These are phyloP conservation scores for Scaptomyza cyrtandrae DNA, from an alignment of 2,888 invertebrate genomes.

Conservation along the genomic window DNA sequence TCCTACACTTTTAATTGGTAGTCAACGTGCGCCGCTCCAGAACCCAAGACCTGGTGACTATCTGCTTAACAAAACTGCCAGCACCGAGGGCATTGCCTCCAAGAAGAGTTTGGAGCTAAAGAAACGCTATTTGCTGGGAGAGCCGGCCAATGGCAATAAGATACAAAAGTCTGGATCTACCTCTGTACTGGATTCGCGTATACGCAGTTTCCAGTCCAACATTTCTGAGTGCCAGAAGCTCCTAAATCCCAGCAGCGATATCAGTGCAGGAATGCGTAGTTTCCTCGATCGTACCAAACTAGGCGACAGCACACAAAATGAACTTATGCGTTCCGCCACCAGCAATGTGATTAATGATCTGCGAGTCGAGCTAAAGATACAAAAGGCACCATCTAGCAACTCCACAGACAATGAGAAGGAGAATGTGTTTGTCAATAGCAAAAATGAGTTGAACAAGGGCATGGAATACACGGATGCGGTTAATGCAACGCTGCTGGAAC, in stretches of 20 bases:
- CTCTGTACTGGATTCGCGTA: conserved; percentile 92
- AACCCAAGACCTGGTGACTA: conserved; percentile 90
- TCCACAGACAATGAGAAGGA: conserved; percentile 83
- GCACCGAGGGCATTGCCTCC: conserved; percentile 94
- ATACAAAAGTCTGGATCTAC: conserved; percentile 93
- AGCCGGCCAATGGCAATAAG: conserved; percentile 87
- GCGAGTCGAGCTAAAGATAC: conserved; percentile 82
- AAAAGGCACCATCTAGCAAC: conserved; percentile 77
- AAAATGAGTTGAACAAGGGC: conserved; percentile 84
- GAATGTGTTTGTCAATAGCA: conserved; percentile 83
- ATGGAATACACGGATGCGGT: conserved; percentile 83
- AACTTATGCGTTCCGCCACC: conserved; percentile 76
- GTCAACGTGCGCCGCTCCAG: conserved; percentile 84
- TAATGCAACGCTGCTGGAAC: conserved; percentile 82
- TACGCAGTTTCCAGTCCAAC: conserved; percentile 92
- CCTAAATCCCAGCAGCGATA: conserved; percentile 90
- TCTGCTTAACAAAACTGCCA: conserved; percentile 92
- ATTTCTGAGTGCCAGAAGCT: conserved; percentile 95
- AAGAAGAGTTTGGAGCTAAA: conserved; percentile 94
- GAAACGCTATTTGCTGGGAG: conserved; percentile 92
- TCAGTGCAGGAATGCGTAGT: conserved; percentile 89
- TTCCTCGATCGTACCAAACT: conserved; percentile 86
- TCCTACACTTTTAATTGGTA: conserved; percentile 82
- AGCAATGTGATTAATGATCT: conserved; percentile 81
- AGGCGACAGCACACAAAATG: conserved; percentile 68